Percentiles rank a stretch among this genome's conserved stretches.
Conservation (phyloP, 2,888 invertebrate species). For the Luperina nickerlii region DNA sequence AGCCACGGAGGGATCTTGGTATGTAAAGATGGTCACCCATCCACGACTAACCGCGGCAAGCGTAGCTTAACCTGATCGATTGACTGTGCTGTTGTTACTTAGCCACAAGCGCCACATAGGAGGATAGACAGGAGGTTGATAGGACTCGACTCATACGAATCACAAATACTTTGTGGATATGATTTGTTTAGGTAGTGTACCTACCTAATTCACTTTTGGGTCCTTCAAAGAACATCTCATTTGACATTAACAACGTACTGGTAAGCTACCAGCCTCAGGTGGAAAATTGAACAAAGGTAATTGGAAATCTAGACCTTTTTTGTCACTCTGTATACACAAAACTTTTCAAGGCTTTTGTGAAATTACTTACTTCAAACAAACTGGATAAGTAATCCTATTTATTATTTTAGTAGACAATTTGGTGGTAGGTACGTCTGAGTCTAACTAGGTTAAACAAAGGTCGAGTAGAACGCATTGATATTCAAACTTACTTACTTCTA, state of each 20-base stretch:
- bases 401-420: conserved; percentile 35
- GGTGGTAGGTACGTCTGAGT: conserved; percentile 19
- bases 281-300: neutral
- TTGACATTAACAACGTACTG: neutral
- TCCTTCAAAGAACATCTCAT: neutral
- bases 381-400: conserved; percentile 30
- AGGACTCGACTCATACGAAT: neutral
- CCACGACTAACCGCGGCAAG: too few species aligned
- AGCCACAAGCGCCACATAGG: neutral
- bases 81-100: neutral
- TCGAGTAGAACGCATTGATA: conserved; percentile 45
- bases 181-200: neutral
- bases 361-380: conserved; percentile 42
- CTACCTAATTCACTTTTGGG: neutral
- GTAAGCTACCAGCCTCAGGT: neutral
- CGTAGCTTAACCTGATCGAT: too few species aligned
- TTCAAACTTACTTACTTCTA: conserved; percentile 15
- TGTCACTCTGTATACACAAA: conserved; percentile 4
- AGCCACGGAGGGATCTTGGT: neutral
- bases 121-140: too few species aligned
- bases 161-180: too few species aligned
- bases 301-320: conserved; percentile 1
- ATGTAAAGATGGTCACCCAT: neutral
- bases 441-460: conserved; percentile 26
- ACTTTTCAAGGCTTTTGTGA: conserved; percentile 23